phyloP scores from a whole-genome alignment of 2,113 vertebrate species.

The Halcyon senegalensis region DNA sequence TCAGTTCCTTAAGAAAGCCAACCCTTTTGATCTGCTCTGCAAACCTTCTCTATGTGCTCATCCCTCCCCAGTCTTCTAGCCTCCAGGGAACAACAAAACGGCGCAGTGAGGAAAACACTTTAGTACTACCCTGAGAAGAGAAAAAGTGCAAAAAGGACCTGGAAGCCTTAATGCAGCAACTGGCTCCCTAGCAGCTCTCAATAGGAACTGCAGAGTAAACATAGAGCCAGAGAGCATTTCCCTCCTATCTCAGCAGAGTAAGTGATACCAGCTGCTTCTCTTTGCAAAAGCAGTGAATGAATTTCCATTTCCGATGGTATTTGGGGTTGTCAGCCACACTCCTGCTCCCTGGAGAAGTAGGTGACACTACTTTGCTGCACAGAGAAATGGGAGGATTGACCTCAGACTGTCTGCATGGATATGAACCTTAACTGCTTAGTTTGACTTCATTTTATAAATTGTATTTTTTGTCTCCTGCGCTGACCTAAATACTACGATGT shows the following conservation, averaged over 20 bases:
- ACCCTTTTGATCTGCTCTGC: neutral
- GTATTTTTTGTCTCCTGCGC: neutral
- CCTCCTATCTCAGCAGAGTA: neutral
- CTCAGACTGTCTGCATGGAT: neutral
- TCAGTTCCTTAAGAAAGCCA: neutral
- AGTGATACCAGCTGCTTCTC: neutral
- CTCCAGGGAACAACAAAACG: neutral
- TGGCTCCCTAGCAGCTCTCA: neutral
- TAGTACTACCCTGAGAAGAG: neutral
- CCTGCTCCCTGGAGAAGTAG: neutral
- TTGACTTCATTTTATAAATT: neutral
- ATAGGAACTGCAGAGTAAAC: neutral
- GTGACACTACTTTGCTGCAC: neutral
- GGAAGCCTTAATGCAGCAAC: neutral
- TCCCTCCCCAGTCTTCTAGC: neutral
- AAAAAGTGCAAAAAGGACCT: neutral
- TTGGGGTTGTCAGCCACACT: neutral
- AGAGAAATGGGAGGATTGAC: neutral
- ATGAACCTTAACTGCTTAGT: neutral
- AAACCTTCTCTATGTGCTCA: neutral
- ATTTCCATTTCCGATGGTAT: slow-evolving; percentile 1
- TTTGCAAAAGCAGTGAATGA: neutral
- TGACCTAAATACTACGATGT: neutral
- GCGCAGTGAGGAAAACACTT: neutral
- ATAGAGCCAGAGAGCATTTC: neutral